Percentiles rank a stretch among this genome's conserved stretches.
Evolutionary conservation across 2,888 invertebrate species (phyloP).

Genomic region (Tryphoninae sp.): DNA sequence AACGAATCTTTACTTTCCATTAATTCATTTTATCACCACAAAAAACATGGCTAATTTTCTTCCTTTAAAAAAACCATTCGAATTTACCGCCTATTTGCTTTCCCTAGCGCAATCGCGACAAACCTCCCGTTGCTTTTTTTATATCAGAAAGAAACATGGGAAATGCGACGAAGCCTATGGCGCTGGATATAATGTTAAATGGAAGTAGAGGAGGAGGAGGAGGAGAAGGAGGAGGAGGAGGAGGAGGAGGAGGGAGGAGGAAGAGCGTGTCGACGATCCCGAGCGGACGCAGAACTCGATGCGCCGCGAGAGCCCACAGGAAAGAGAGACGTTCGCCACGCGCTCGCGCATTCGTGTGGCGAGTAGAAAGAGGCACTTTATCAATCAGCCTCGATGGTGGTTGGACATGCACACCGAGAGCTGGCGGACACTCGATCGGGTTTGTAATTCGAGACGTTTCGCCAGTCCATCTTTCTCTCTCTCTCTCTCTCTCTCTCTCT

Average conservation of each 20-base stretch:
- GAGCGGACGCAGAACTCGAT: neutral
- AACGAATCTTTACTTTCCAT: no score
- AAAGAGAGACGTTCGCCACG: conserved; percentile 51
- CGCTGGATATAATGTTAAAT: neutral
- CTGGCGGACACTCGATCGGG: conserved; percentile 56
- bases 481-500: neutral
- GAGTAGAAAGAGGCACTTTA: conserved; percentile 60
- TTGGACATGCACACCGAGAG: neutral
- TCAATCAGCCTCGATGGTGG: conserved; percentile 57
- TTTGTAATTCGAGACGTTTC: conserved; percentile 60
- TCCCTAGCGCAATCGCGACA: no score
- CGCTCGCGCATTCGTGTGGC: conserved; percentile 29
- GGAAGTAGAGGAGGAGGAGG: neutral
- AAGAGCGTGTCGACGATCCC: neutral
- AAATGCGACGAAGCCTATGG: neutral
- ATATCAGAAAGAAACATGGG: no score
- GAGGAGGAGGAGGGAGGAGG: neutral
- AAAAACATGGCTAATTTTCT: no score
- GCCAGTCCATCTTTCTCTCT: conserved; percentile 25
- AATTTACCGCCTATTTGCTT: no score
- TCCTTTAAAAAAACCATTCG: no score
- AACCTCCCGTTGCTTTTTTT: no score
- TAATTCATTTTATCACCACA: no score
- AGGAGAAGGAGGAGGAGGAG: neutral
- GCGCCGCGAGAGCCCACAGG: neutral